These are phyloP conservation scores for Lamproptera curius DNA, from an alignment of 2,888 invertebrate genomes.

Conservation along the genomic window DNA sequence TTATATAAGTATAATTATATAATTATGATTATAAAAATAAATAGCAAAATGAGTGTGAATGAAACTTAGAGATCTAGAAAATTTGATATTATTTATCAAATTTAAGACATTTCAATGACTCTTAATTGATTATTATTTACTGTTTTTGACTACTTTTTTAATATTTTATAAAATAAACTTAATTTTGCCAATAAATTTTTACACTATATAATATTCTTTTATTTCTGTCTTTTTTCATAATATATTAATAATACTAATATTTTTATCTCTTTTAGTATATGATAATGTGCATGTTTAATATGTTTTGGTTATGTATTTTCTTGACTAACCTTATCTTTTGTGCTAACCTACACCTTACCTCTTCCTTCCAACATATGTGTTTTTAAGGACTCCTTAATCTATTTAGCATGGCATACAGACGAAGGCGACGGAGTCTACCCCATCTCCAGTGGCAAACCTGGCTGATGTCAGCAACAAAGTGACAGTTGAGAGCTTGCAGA, in stretches of 20 bases:
- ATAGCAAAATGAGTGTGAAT: no score
- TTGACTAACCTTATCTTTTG: slow-evolving; percentile 27
- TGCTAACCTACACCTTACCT: slow-evolving; percentile 37
- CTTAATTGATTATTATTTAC: no score
- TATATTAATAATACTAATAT: neutral
- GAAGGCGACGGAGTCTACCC: slow-evolving; percentile 91
- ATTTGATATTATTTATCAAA: no score
- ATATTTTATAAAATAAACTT: no score
- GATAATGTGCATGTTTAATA: neutral
- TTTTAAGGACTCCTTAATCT: slow-evolving; percentile 65
- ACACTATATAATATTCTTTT: slow-evolving; percentile 24
- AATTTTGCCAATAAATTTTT: no score
- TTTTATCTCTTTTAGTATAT: neutral
- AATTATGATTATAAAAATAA: no score
- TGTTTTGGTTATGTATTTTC: slow-evolving; percentile 8
- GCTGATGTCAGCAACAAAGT: slow-evolving; percentile 85
- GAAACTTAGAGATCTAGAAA: no score
- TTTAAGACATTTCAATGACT: no score
- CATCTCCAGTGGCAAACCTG: slow-evolving; percentile 90
- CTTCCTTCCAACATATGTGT: slow-evolving; percentile 39
- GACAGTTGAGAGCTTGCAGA: slow-evolving; percentile 84
- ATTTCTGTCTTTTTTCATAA: slow-evolving; percentile 23
- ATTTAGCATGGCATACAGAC: slow-evolving; percentile 88
- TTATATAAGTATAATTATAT: no score
- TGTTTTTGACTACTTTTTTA: no score